phyloP scores from a whole-genome alignment of 2,113 vertebrate species.

The Bathybates hornii region DNA sequence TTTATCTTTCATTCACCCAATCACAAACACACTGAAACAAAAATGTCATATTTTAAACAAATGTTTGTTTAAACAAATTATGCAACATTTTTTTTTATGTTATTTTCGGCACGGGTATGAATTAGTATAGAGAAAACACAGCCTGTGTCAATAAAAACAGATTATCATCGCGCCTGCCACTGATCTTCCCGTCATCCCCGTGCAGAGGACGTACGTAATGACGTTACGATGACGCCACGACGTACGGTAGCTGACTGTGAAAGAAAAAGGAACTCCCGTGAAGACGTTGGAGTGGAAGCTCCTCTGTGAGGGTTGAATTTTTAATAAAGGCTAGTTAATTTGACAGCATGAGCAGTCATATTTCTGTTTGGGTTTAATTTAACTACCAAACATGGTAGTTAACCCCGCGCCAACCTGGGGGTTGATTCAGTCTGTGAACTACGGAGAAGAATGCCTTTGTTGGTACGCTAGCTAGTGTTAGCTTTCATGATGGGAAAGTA shows the following conservation, averaged over 20 bases:
- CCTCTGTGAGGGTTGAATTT: not conserved
- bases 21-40: not conserved
- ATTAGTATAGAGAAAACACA: not conserved
- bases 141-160: not conserved
- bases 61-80: not conserved
- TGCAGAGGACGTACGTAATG: accelerated
- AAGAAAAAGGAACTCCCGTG: not conserved
- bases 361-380: not conserved
- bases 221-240: not conserved
- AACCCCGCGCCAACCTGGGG: not conserved
- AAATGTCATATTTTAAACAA: not conserved
- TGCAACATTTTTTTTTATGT: not conserved
- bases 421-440: not conserved
- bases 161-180: not conserved
- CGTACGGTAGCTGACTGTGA: not conserved
- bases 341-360: not conserved
- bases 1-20: not conserved
- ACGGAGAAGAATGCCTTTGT: slow-evolving; percentile 3
- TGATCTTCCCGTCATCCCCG: not conserved
- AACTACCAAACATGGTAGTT: slow-evolving; percentile 23
- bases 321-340: not conserved
- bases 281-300: not conserved
- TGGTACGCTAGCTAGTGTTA: slow-evolving; percentile 29
- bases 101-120: not conserved
- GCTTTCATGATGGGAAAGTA: slow-evolving; percentile 40